These are phyloP conservation scores for Nicator chloris DNA, from an alignment of 2,113 vertebrate species.

Conservation along the genomic window DNA sequence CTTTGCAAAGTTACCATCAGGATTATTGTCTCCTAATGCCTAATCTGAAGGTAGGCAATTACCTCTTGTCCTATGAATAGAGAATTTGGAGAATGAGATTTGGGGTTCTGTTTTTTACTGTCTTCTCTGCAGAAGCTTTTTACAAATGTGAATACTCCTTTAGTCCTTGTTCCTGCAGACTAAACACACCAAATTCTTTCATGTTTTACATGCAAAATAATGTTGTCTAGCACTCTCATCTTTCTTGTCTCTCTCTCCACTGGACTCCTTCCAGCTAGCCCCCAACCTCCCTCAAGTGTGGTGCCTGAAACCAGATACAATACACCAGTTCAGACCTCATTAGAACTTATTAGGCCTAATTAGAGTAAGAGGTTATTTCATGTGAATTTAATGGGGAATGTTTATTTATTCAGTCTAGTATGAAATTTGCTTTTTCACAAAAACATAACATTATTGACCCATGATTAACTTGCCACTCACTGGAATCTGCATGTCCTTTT, in stretches of 20 bases:
- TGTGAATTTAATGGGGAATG: neutral
- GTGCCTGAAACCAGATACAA: neutral
- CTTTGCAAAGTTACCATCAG: neutral
- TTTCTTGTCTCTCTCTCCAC: constrained; percentile 26
- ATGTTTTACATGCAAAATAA: neutral
- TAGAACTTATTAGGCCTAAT: neutral
- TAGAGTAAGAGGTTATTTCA: constrained; percentile 1
- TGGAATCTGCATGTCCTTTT: neutral
- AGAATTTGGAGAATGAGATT: neutral
- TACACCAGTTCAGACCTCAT: neutral
- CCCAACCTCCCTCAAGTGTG: neutral
- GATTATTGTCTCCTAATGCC: neutral
- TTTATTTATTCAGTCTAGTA: constrained; percentile 18
- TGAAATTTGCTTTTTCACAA: neutral
- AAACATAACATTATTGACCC: neutral
- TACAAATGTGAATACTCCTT: neutral
- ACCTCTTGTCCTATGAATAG: neutral
- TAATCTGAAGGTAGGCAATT: neutral
- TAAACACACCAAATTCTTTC: constrained; percentile 53
- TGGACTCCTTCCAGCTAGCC: constrained; percentile 19
- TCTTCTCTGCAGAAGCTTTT: neutral
- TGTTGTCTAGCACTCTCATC: constrained; percentile 15
- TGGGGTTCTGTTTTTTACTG: neutral
- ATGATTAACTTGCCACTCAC: neutral
- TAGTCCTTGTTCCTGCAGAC: constrained; percentile 16